phyloP scores from a whole-genome alignment of 2,888 invertebrate species.

The Drosophila infuscata region DNA sequence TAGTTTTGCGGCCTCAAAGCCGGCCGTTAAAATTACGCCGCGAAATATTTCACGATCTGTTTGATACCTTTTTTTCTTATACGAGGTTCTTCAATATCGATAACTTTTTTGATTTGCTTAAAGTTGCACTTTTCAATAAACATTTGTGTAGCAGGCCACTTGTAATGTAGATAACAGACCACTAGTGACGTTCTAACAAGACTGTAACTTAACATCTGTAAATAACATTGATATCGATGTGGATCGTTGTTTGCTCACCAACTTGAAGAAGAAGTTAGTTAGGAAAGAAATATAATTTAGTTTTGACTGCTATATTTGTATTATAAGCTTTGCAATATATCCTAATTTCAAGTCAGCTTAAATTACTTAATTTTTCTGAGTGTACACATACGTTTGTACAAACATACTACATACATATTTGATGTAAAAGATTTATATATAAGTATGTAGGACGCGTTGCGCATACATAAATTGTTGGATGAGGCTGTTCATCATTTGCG shows the following conservation, averaged over 20 bases:
- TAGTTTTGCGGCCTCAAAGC: background rate
- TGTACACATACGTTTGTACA: slow-evolving; percentile 14
- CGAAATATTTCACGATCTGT: background rate
- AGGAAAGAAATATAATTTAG: background rate
- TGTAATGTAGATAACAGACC: background rate
- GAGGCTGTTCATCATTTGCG: slow-evolving; percentile 65
- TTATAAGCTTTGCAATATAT: background rate
- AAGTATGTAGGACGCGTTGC: slow-evolving; percentile 48
- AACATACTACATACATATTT: background rate
- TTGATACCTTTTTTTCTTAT: background rate
- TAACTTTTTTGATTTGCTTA: background rate
- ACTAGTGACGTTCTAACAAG: background rate
- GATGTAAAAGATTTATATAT: slow-evolving; percentile 35
- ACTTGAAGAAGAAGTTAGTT: background rate
- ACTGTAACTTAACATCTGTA: background rate
- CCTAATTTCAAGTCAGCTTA: background rate
- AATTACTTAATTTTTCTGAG: slow-evolving; percentile 4
- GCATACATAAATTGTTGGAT: slow-evolving; percentile 63
- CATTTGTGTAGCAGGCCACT: background rate
- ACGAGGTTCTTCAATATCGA: rapidly evolving
- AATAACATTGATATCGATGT: background rate
- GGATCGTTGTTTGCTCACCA: background rate
- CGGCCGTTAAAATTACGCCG: background rate
- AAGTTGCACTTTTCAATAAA: background rate
- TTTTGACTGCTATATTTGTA: background rate